Evolutionary conservation across 2,797 vertebrate species (phyloP).

Genomic region (Aulostomus chinensis): DNA sequence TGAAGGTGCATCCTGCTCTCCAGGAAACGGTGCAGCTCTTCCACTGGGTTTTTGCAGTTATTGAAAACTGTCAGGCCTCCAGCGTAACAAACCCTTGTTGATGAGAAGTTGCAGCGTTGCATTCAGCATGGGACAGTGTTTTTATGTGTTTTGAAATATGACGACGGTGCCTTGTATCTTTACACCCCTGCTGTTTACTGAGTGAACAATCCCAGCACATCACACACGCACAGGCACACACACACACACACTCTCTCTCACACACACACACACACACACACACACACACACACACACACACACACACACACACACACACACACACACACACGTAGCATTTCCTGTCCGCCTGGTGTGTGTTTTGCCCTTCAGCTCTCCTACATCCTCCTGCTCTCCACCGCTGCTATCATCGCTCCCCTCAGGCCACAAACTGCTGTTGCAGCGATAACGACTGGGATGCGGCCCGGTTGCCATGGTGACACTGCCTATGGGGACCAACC

Average conservation of each 20-base stretch:
- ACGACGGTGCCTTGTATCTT: not conserved
- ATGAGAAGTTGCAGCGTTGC: not conserved
- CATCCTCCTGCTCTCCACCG: not conserved
- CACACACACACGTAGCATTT: conserved; percentile 1
- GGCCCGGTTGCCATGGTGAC: conserved; percentile 57
- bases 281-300: too few species aligned
- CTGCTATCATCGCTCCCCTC: conserved; percentile 5
- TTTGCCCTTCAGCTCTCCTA: conserved; percentile 32
- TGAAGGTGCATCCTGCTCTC: not conserved
- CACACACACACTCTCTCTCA: too few species aligned
- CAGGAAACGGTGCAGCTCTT: too few species aligned
- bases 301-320: not conserved
- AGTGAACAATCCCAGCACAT: not conserved
- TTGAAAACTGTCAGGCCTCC: not conserved
- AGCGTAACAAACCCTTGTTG: not conserved
- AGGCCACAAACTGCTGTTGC: conserved; percentile 53
- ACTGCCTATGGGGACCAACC: conserved; percentile 15
- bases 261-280: too few species aligned
- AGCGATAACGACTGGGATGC: conserved; percentile 51
- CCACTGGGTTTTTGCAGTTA: not conserved
- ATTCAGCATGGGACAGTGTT: not conserved
- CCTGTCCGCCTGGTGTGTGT: not conserved
- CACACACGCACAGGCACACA: not conserved
- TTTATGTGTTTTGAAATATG: not conserved
- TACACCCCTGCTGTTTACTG: conserved; percentile 1